Base-by-base conservation (phyloP, 2,797 vertebrate species). In the Malacoraja senta region DNA sequence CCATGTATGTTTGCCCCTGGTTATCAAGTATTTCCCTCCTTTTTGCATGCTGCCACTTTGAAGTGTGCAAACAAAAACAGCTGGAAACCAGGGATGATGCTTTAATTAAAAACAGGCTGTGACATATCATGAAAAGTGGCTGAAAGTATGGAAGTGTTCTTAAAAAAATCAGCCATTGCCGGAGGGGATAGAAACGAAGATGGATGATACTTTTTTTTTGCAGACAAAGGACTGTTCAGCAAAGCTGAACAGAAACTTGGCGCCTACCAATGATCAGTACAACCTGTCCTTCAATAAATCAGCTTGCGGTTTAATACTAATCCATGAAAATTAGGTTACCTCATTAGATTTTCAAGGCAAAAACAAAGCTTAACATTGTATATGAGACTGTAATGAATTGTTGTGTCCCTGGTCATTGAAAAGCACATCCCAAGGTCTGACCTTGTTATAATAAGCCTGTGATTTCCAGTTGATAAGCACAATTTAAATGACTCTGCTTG, bases 91-190 rank as follows among this genome's bases (percentile, higher is more conserved):
- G 13, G 83, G 29, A 86, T n/a, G 58, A 86, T 19, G 83, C 58
- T 86, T 65, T 65, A 86, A 86, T 65, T 86, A 63, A 86, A 86
- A 86, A 86, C 83, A 86, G 29, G 83, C 83, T 86, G 61, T 86
- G 83, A 86, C 83, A 86, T 86, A 86, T 86, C 58, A 63, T 86
- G 58, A 86, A 86, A 86, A 86, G 61, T 84, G 81, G 53, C 61
- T 84, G 44, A 61, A 26, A 26, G 83, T 32, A n/a, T 86, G 83
- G 61, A 86, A 86, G 29, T 65, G 15, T 86, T 86, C 58, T 86
- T 63, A 17, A 86, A 61, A 44, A 86, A 86, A 86, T 86, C 61
- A 65, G 63, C 58, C 29, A 8, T 65, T n/a, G 83, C 83, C 83
- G 1, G 83, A 65, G 61, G 83, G 58, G 83, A 65, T 65, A 17